Evolutionary conservation across 2,113 vertebrate species (phyloP).

Genomic region (Emydocephalus ijimae): DNA sequence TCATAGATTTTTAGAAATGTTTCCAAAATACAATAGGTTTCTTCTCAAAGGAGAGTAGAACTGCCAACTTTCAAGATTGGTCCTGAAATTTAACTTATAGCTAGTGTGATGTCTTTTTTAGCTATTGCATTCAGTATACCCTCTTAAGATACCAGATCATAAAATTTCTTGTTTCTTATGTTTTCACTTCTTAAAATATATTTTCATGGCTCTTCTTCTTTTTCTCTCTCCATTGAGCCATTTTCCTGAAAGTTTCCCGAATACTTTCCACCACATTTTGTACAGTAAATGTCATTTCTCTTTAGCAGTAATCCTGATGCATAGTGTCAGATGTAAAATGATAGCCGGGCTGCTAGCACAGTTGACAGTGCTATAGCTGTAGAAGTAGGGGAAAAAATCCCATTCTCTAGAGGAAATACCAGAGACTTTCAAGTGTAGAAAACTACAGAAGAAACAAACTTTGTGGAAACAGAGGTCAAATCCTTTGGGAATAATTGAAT

Average conservation of each 20-base stretch:
- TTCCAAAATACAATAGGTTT: background rate
- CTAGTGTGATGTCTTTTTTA: background rate
- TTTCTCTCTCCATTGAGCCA: background rate
- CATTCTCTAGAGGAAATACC: background rate
- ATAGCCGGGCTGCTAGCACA: background rate
- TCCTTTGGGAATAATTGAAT: conserved; percentile 30
- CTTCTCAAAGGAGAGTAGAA: background rate
- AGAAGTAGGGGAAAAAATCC: background rate
- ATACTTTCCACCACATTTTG: background rate
- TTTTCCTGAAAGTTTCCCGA: background rate
- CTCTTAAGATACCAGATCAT: background rate
- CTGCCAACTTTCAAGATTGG: background rate
- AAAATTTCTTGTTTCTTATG: background rate
- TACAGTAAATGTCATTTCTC: background rate
- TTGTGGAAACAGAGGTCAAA: conserved; percentile 25
- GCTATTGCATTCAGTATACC: background rate
- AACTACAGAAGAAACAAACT: background rate
- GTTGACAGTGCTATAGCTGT: background rate
- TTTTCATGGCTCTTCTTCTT: background rate
- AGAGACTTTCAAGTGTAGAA: background rate
- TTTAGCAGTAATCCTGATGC: background rate
- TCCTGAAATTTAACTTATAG: background rate
- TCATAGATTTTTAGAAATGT: background rate
- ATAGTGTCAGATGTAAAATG: background rate
- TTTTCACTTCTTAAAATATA: background rate